Conservation (phyloP, 2,797 vertebrate genomes). For the Monodelphis domestica region DNA sequence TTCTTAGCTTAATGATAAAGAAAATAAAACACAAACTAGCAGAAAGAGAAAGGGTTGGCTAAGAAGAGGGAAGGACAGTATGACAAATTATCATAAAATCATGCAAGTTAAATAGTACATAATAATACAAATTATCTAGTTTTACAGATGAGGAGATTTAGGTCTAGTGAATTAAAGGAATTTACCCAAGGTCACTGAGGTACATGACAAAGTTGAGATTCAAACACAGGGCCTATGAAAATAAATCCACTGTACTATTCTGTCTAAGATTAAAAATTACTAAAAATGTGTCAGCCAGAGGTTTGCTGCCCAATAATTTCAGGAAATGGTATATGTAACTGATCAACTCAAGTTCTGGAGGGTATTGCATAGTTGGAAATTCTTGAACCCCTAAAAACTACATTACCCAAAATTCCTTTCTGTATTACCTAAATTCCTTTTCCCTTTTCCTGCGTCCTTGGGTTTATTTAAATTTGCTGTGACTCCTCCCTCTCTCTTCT, state of each 20-base stretch:
- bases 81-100: neutral
- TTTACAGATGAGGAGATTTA: neutral
- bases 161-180: neutral
- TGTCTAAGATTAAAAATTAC: neutral
- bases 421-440: too few species aligned
- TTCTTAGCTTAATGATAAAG: neutral
- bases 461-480: too few species aligned
- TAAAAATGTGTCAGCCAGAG: neutral
- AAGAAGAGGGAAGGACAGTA: neutral
- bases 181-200: neutral
- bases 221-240: neutral
- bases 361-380: too few species aligned
- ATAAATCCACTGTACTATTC: neutral
- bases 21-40: neutral
- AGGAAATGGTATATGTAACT: neutral
- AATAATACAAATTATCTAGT: too few species aligned
- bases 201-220: neutral
- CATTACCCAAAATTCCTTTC: too few species aligned
- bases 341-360: neutral
- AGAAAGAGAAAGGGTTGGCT: conserved; percentile 7
- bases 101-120: neutral
- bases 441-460: too few species aligned
- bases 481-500: too few species aligned
- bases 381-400: too few species aligned
- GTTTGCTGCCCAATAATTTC: neutral